Evolutionary conservation across 2,888 invertebrate genomes (phyloP).

Genomic region (Netelia virgata): DNA sequence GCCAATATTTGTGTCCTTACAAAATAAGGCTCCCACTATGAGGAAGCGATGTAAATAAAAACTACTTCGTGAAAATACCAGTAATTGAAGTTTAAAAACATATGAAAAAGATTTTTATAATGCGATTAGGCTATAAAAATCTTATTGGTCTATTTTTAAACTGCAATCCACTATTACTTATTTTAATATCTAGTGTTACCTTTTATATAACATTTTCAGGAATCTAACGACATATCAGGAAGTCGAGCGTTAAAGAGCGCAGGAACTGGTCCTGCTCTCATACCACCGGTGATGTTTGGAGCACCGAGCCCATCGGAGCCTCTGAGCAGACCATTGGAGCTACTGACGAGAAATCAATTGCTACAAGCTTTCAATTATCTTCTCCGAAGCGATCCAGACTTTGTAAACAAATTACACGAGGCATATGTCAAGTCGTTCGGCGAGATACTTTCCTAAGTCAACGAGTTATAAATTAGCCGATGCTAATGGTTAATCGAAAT

Average conservation of each 20-base stretch:
- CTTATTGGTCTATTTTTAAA: too few relatives aligned
- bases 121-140: too few relatives aligned
- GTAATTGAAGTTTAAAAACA: too few relatives aligned
- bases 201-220: slow-evolving; percentile 65
- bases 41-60: too few relatives aligned
- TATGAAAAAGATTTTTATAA: too few relatives aligned
- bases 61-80: too few relatives aligned
- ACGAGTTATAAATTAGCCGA: slow-evolving; percentile 12
- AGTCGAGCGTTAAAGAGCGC: slow-evolving; percentile 70
- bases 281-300: slow-evolving; percentile 94
- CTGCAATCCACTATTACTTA: too few relatives aligned
- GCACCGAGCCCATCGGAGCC: slow-evolving; percentile 82
- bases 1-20: too few relatives aligned
- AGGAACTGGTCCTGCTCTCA: slow-evolving; percentile 88
- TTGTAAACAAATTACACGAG: slow-evolving; percentile 95
- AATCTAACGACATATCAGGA: slow-evolving; percentile 76
- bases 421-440: slow-evolving; percentile 95
- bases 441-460: slow-evolving; percentile 86
- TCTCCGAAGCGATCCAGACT: slow-evolving; percentile 94
- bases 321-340: slow-evolving; percentile 87
- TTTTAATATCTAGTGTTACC: too few relatives aligned
- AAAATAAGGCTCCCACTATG: too few relatives aligned
- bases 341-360: slow-evolving; percentile 94
- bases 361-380: slow-evolving; percentile 95
- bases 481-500: slow-evolving; percentile 10